Evolutionary conservation across 1,140 invertebrate species (phyloP), one percentile per base, ranked within the genome.

Genomic region (Meloidogyne exigua): DNA sequence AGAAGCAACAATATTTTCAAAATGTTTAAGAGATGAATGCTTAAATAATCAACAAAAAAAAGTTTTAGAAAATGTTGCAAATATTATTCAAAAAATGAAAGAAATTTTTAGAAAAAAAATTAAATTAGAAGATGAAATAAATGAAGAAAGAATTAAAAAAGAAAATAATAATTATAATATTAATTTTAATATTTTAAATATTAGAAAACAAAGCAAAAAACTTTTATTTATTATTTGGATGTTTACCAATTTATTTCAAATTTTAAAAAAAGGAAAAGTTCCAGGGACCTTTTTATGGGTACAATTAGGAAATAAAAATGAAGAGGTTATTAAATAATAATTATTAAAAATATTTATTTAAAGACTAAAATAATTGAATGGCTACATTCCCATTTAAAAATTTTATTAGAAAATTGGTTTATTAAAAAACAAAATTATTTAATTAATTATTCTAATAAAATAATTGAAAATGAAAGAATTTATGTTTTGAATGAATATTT

Each of bases 371-470:
- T 57, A 21, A 57, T 57, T 57, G 49, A 57, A n/a, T 57, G 49
- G 49, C 18, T 57, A 7, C n/a, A 57, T 9, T 57, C n/a, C 5
- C 18, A 57, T 57, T 57, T 57, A 57, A 57, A 57, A n/a, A n/a
- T 57, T 57, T 57, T 57, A 57, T 57, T 57, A 57, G 7, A n/a
- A 57, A 57, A 57, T n/a, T 57, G 49, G 49, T 57, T 57, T 21
- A 57, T 57, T 57, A n/a, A 57, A 57, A 57, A 57, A 57, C 49
- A n/a, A 57, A 57, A 57, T 57, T 57, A n/a, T n/a, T n/a, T 49
- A 49, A 3, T 39, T 0, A n/a, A 57, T 9, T 5, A 57, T 57
- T 57, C 21, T 57, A n/a, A 57, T n/a, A n/a, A 57, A 57, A 57
- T 21, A n/a, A n/a, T 57, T 57, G 49, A 57, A 57, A 57, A n/a